A percentile compares a stretch with the other conserved stretches of the same genome.
phyloP scores from a whole-genome alignment of 2,888 invertebrate genomes.

The Chaitophorus viminalis region DNA sequence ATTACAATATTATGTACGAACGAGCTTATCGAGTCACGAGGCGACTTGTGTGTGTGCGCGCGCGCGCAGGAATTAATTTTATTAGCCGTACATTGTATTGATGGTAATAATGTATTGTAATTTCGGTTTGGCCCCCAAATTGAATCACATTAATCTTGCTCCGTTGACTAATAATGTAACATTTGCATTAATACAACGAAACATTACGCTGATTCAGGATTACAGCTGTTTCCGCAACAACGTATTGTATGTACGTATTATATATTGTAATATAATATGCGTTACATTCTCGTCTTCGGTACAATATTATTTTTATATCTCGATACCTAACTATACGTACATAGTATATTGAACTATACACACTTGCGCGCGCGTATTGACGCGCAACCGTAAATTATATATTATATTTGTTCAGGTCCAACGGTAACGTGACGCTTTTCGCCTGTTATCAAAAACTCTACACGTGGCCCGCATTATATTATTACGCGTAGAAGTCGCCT shows the following conservation, averaged over 20 bases:
- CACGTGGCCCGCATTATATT: neutral
- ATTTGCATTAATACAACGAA: slow-evolving; percentile 30
- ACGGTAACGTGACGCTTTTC: neutral
- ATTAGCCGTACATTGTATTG: neutral
- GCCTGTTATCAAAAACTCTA: neutral
- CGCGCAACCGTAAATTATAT: neutral
- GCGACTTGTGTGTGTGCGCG: neutral
- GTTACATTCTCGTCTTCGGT: neutral
- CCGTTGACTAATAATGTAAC: slow-evolving; percentile 32
- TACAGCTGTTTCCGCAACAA: neutral
- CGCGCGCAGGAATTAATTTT: neutral
- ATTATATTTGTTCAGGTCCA: neutral
- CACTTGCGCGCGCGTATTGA: neutral
- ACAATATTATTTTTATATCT: neutral
- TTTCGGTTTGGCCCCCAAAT: slow-evolving; percentile 33
- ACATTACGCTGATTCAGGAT: slow-evolving; percentile 21
- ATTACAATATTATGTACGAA: neutral
- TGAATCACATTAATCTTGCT: slow-evolving; percentile 27
- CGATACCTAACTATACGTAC: no score
- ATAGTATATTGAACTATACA: no score
- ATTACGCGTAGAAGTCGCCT: neutral
- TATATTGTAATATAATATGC: no score
- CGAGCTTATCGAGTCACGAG: neutral
- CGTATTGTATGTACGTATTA: neutral
- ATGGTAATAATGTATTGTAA: slow-evolving; percentile 3